These are phyloP conservation scores for Nematopogon swammerdamellus DNA, from an alignment of 2,888 invertebrate genomes.

Conservation along the genomic window DNA sequence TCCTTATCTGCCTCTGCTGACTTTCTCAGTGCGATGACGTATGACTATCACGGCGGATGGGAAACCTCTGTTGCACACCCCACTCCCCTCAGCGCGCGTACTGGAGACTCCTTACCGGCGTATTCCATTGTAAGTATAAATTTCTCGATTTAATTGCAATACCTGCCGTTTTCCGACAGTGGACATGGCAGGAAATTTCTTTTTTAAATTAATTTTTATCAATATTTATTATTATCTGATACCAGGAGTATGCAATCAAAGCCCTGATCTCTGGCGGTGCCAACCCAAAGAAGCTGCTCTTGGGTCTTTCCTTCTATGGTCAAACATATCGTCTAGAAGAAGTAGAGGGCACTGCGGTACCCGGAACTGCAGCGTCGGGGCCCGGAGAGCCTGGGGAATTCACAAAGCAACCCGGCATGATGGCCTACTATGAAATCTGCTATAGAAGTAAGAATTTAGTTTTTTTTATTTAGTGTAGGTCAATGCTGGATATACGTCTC, in stretches of 20 bases:
- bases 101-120: slow-evolving; percentile 67
- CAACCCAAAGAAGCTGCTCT: slow-evolving; percentile 69
- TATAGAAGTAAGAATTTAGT: slow-evolving; percentile 44
- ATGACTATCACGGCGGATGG: slow-evolving; percentile 91
- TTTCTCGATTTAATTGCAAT: neutral
- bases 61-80: slow-evolving; percentile 77
- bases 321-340: slow-evolving; percentile 73
- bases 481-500: no score
- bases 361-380: slow-evolving; percentile 66
- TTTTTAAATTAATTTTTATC: neutral
- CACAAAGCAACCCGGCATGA: slow-evolving; percentile 83
- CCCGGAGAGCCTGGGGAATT: slow-evolving; percentile 79
- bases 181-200: neutral
- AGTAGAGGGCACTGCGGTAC: slow-evolving; percentile 26
- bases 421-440: slow-evolving; percentile 85
- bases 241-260: slow-evolving; percentile 78
- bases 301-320: slow-evolving; percentile 86
- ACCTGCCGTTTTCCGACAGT: neutral
- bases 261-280: slow-evolving; percentile 72
- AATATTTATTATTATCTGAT: no score
- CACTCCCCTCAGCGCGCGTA: slow-evolving; percentile 67
- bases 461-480: no score
- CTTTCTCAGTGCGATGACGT: slow-evolving; percentile 83
- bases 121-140: slow-evolving; percentile 68
- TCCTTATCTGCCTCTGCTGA: slow-evolving; percentile 67